Base-by-base conservation (phyloP, 1,140 invertebrate species). In the Cherax destructor region DNA sequence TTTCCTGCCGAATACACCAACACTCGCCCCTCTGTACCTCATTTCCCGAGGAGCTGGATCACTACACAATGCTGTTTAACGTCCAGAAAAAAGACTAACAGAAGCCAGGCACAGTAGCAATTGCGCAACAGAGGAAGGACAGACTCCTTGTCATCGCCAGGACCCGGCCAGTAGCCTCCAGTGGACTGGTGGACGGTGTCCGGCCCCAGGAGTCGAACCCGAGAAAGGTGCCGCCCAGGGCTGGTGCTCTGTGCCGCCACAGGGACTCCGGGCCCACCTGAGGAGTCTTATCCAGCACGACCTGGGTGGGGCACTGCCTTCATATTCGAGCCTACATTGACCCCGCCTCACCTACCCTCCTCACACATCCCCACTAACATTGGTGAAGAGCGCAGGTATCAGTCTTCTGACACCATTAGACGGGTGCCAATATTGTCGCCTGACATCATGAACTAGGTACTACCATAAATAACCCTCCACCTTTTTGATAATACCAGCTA, bases 171-270 rank as follows among this genome's bases (percentile, higher is more conserved):
- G 83, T 85, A 85, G 83, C 83, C 83, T 47, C 47, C 83, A 24
- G 30, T 50, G 83, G 69, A 24, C 83, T 50, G 83, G 41, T 49
- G 61, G 47, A 61, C 49, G 74, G 83, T 85, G 83, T 85, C 61
- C 47, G 47, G 83, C 83, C 83, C 83, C 83, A 74, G 61, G 83
- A 85, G 61, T 72, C 61, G 41, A 21, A 11, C 65, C 65, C 16
- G 65, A 85, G 83, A 85, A 85, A 74, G 83, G 83, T 47, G 83
- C 83, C 83, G 83, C 83, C 65, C 83, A 72, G 30, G 65, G 83
- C 41, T 50, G 49, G 49, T 47, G 83, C 50, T 85, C 50, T 85
- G 83, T 85, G 18, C 61, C 83, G 30, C 83, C 41, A 74, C 83
- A 49, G 83, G 83, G 83, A 69, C 65, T 74, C 21, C 7, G 61